Percentiles rank a stretch among this genome's conserved stretches.
Conservation (phyloP, 2,113 vertebrate species). For the Tenebrosternarchus preto region DNA sequence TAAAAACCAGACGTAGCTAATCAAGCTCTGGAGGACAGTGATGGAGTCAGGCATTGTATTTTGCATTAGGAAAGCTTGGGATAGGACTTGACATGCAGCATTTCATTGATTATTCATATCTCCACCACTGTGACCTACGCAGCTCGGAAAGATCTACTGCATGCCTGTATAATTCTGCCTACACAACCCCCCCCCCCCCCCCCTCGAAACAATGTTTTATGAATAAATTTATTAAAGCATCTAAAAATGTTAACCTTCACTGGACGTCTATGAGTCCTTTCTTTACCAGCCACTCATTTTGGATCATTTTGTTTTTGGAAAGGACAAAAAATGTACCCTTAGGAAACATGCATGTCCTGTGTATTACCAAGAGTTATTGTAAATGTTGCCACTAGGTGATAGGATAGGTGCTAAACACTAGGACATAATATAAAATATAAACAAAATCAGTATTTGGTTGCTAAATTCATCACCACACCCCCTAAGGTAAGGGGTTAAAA, state of each 20-base stretch:
- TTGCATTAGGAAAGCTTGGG: not conserved
- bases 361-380: not conserved
- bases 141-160: not conserved
- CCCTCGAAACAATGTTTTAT: constrained; percentile 19
- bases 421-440: no score
- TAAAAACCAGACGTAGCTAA: no score
- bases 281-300: not conserved
- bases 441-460: no score
- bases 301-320: not conserved
- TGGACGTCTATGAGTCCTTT: not conserved
- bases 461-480: no score
- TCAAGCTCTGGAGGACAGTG: not conserved
- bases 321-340: not conserved
- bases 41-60: not conserved
- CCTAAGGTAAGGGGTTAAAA: no score
- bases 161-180: not conserved
- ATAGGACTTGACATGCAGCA: not conserved
- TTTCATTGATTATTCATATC: not conserved
- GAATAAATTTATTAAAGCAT: constrained; percentile 46
- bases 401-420: no score
- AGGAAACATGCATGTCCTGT: not conserved
- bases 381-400: no score
- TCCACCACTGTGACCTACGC: not conserved
- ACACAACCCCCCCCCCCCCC: constrained; percentile 2
- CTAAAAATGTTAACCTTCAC: not conserved